phyloP scores from a whole-genome alignment of 2,113 vertebrate species.

The Apteryx owenii region DNA sequence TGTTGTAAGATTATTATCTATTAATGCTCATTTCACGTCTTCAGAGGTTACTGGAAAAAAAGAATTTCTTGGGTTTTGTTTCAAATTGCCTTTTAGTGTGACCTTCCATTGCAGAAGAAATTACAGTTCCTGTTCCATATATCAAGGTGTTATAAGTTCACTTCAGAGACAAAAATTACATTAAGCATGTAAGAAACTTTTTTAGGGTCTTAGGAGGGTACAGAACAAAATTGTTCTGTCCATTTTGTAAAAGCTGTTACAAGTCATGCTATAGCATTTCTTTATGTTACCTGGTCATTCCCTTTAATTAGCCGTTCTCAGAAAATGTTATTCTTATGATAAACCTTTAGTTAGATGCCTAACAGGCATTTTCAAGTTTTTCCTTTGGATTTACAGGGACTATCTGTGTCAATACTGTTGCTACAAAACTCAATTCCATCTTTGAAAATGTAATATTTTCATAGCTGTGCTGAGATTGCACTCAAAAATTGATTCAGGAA shows the following conservation, averaged over 20 bases:
- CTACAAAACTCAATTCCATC: neutral
- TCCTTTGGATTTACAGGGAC: neutral
- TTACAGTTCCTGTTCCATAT: neutral
- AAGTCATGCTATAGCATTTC: neutral
- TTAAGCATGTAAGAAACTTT: neutral
- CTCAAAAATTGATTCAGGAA: neutral
- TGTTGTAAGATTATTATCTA: neutral
- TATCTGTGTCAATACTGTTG: neutral
- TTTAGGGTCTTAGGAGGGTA: neutral
- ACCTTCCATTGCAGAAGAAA: neutral
- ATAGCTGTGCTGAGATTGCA: neutral
- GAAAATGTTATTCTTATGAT: neutral
- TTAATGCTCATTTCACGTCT: neutral
- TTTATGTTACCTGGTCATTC: rapidly evolving
- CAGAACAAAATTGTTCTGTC: neutral
- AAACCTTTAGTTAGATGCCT: neutral
- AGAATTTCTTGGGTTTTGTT: neutral
- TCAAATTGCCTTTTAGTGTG: neutral
- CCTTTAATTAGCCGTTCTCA: neutral
- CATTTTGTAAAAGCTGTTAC: neutral
- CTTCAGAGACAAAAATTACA: neutral
- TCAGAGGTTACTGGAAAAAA: neutral
- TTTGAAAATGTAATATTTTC: neutral
- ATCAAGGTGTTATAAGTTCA: neutral
- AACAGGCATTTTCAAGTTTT: neutral